Percentiles rank a stretch among this genome's conserved stretches.
These are phyloP conservation scores for Chaunax sp. DNA, from an alignment of 2,797 vertebrate species.

Conservation along the genomic window DNA sequence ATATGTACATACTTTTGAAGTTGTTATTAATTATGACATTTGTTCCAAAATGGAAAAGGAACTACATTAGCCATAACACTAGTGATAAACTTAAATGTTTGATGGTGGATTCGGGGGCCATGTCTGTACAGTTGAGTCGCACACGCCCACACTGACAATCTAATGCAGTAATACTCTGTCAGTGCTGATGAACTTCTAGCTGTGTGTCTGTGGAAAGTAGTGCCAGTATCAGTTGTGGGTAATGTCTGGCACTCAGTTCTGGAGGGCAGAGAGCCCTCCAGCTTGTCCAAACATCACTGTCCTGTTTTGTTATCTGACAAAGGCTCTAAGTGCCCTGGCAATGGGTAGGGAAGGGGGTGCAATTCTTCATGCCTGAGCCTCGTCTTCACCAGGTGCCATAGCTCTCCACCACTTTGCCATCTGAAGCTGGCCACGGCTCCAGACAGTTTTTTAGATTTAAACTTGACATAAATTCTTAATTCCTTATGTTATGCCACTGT, in stretches of 20 bases:
- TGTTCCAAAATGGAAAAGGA: conserved; percentile 17
- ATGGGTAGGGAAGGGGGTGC: conserved; percentile 53
- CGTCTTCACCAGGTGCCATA: conserved; percentile 81
- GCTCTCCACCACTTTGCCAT: conserved; percentile 58
- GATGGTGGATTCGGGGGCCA: conserved; percentile 18
- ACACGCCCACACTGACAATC: conserved; percentile 16
- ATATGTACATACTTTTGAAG: background rate
- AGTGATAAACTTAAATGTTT: conserved; percentile 12
- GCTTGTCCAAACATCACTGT: conserved; percentile 77
- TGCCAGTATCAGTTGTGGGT: conserved; percentile 60
- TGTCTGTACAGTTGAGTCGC: conserved; percentile 27
- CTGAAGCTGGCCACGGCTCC: conserved; percentile 30
- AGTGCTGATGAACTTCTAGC: conserved; percentile 48
- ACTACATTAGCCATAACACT: conserved; percentile 47
- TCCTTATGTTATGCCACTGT: background rate
- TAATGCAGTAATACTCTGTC: conserved; percentile 52
- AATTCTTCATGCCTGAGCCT: conserved; percentile 65
- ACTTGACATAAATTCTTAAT: background rate
- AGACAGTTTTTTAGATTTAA: too few relatives aligned
- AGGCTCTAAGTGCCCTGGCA: conserved; percentile 80
- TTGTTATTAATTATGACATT: background rate
- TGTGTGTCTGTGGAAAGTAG: conserved; percentile 45
- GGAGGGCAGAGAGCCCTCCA: conserved; percentile 58
- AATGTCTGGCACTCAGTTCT: conserved; percentile 65
- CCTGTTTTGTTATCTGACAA: conserved; percentile 79